Conservation (phyloP, 2,888 invertebrate species). For the Apoderus coryli region DNA sequence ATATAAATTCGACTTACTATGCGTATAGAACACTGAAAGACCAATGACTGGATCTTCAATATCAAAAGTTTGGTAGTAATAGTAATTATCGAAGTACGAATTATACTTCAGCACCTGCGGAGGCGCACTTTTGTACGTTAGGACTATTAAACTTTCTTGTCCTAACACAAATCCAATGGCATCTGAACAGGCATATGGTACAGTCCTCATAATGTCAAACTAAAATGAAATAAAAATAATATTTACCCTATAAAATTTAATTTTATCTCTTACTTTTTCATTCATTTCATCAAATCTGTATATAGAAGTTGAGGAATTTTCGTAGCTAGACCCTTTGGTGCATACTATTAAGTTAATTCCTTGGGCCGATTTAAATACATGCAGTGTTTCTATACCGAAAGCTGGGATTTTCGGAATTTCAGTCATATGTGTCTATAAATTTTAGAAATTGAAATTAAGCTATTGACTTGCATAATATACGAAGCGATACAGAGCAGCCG, state of each 20-base stretch:
- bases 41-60: slow-evolving; percentile 23
- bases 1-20: slow-evolving; percentile 26
- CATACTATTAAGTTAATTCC: too few species aligned
- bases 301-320: too few species aligned
- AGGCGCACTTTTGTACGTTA: slow-evolving; percentile 23
- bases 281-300: too few species aligned
- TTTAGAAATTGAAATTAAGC: too few species aligned
- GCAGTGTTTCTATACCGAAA: too few species aligned
- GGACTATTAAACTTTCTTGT: slow-evolving; percentile 25
- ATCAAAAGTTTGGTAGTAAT: slow-evolving; percentile 26
- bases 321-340: too few species aligned
- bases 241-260: slow-evolving; percentile 3
- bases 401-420: too few species aligned
- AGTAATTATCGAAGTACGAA: slow-evolving; percentile 24
- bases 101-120: slow-evolving; percentile 27
- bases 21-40: slow-evolving; percentile 26
- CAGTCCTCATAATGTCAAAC: slow-evolving; percentile 24
- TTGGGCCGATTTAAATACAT: too few species aligned
- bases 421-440: too few species aligned
- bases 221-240: slow-evolving; percentile 14
- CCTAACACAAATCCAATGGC: slow-evolving; percentile 24
- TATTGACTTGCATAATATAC: too few species aligned
- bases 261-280: too few species aligned
- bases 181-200: slow-evolving; percentile 24
- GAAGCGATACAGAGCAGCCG: too few species aligned